phyloP scores from a whole-genome alignment of 2,888 invertebrate species.

The Taenaris catops region DNA sequence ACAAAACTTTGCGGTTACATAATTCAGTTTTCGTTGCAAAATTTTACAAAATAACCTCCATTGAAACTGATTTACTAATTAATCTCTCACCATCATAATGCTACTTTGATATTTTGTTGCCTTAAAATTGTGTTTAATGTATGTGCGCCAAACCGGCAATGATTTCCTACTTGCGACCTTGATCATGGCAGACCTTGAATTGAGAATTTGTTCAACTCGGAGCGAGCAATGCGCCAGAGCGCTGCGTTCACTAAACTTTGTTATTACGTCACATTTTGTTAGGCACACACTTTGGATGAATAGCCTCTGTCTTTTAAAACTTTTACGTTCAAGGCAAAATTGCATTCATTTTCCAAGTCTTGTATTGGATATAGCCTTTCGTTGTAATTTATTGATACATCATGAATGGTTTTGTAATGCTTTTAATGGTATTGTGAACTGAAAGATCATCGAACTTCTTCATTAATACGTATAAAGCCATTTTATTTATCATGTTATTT shows the following conservation, averaged over 20 bases:
- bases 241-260: slow-evolving; percentile 74
- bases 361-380: slow-evolving; percentile 10
- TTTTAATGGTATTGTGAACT: slow-evolving; percentile 6
- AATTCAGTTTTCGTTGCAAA: too few relatives aligned
- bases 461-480: slow-evolving; percentile 16
- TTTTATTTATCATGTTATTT: slow-evolving; percentile 32
- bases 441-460: slow-evolving; percentile 15
- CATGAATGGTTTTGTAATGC: background rate
- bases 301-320: slow-evolving; percentile 49
- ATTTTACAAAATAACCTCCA: too few relatives aligned
- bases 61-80: too few relatives aligned
- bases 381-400: background rate
- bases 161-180: slow-evolving; percentile 56
- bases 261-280: slow-evolving; percentile 66
- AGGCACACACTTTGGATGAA: slow-evolving; percentile 44
- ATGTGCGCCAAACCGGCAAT: slow-evolving; percentile 26
- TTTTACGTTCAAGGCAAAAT: slow-evolving; percentile 53
- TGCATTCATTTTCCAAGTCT: slow-evolving; percentile 12
- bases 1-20: too few relatives aligned
- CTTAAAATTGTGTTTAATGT: too few relatives aligned
- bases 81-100: too few relatives aligned
- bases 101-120: too few relatives aligned
- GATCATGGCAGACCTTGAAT: slow-evolving; percentile 64
- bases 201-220: slow-evolving; percentile 37
- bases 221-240: slow-evolving; percentile 47